Evolutionary conservation across 1,140 invertebrate genomes (phyloP), one percentile per base, ranked within the genome.

Genomic region (Bradysia coprophila): DNA sequence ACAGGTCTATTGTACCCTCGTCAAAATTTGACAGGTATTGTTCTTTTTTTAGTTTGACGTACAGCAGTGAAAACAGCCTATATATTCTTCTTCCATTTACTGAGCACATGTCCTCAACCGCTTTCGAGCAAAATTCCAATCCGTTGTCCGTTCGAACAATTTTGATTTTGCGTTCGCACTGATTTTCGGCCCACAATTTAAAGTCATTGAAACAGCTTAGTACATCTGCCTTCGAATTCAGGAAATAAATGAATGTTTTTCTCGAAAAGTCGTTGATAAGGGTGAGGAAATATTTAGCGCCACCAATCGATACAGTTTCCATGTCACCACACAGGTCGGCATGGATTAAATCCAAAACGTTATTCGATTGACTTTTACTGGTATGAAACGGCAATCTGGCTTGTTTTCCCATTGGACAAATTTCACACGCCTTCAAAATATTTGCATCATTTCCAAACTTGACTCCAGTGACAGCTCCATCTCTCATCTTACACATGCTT

Each of bases 231-330:
- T 31, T 31, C 8, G 8, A 8, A 9, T 31, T 31, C 28, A 31
- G n/a, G n/a, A 31, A 31, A 9, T n/a, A n/a, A 46, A 3, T 21
- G 41, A 16, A 47, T 15, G 53, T 46, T 42, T 50, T 63, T 18
- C 54, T 48, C 18, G 58, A 59, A 43, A 46, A 57, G 45, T 67
- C 62, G 53, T 68, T 62, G 38, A 60, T 56, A 42, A 66, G 57
- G 4, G 58, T 54, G 13, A 65, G 43, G 45, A 63, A 58, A 47
- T 63, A 66, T 34, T 48, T 48, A 2, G 46, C 47, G 11, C 53
- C 54, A 20, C 58, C 55, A 15, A 51, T 19, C 37, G 56, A 62
- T 13, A 18, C 19, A 2, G 48, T 52, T 39, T 57, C 52, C 56
- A 62, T 60, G 38, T 57, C 61, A 43, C 64, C 61, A 49, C 57